A percentile compares a stretch with the other conserved stretches of the same genome.
Conservation (phyloP, 2,113 vertebrate genomes). For the Antechinus stuartii region DNA sequence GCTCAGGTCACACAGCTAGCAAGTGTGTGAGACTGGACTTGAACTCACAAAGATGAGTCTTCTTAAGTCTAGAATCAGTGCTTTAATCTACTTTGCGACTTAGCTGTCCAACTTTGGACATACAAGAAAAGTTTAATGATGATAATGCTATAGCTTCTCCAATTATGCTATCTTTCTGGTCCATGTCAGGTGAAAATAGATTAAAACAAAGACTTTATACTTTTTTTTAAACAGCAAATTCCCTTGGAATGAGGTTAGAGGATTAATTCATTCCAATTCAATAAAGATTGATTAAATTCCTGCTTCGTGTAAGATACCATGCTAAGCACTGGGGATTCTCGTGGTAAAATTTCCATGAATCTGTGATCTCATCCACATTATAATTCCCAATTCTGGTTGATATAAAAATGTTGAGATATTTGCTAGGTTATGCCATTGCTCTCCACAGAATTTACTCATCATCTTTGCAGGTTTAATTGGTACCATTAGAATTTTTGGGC, state of each 20-base stretch:
- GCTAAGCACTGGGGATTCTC: neutral
- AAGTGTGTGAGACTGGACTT: neutral
- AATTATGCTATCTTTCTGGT: neutral
- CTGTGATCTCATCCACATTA: neutral
- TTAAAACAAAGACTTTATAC: neutral
- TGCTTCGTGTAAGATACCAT: neutral
- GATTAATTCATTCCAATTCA: constrained; percentile 26
- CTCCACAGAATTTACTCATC: neutral
- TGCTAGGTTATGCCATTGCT: neutral
- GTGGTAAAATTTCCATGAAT: neutral
- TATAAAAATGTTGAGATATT: neutral
- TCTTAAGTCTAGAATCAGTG: neutral
- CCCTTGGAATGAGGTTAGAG: constrained; percentile 6
- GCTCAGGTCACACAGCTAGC: neutral
- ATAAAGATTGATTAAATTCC: neutral
- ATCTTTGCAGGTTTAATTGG: neutral
- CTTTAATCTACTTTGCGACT: neutral
- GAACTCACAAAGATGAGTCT: neutral
- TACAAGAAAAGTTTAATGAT: neutral
- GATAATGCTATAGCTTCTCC: neutral
- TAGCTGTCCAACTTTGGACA: neutral
- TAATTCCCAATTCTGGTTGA: neutral
- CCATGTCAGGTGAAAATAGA: neutral
- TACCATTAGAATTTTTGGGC: neutral
- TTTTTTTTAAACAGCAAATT: constrained; percentile 2